These are phyloP conservation scores for Seladonia tumulorum DNA, from an alignment of 2,888 invertebrate species.

Conservation along the genomic window DNA sequence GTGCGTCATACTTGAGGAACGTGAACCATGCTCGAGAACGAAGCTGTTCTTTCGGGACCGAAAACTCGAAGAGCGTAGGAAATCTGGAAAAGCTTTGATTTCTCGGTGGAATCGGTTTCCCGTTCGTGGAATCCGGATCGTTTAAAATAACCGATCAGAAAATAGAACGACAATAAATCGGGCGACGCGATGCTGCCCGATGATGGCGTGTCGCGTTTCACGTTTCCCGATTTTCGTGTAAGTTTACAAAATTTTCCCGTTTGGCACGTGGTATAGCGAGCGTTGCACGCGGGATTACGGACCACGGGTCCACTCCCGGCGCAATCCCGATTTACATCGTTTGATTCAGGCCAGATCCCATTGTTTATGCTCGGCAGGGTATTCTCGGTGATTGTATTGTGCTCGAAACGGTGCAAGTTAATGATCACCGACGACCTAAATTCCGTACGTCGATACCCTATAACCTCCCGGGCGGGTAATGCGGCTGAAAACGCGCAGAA, in stretches of 20 bases:
- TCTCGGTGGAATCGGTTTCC: conserved; percentile 15
- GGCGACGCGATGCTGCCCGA: conserved; percentile 34
- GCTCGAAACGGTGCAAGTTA: conserved; percentile 48
- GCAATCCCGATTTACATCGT: conserved; percentile 49
- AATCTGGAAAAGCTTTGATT: neutral
- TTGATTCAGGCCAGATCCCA: conserved; percentile 44
- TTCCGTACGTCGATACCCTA: conserved; percentile 39
- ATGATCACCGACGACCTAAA: conserved; percentile 42
- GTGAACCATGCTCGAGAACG: neutral
- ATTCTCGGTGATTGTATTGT: conserved; percentile 53
- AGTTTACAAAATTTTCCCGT: conserved; percentile 17
- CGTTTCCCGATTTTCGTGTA: conserved; percentile 27
- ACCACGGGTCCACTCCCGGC: conserved; percentile 14
- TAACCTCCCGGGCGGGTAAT: conserved; percentile 31
- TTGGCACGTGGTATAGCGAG: conserved; percentile 7
- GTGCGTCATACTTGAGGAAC: conserved; percentile 8
- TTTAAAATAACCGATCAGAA: conserved; percentile 59
- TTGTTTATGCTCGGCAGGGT: conserved; percentile 58
- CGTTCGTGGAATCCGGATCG: conserved; percentile 32
- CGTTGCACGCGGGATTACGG: conserved; percentile 21
- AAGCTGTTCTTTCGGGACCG: neutral
- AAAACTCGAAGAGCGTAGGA: neutral
- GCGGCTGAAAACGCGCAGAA: conserved; percentile 23
- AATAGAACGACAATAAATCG: conserved; percentile 51
- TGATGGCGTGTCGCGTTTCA: conserved; percentile 32